Evolutionary conservation across 92 coral and sea anemone species (phyloP), one percentile per base, ranked within the genome.

Genomic region (Blastomussa wellsi): DNA sequence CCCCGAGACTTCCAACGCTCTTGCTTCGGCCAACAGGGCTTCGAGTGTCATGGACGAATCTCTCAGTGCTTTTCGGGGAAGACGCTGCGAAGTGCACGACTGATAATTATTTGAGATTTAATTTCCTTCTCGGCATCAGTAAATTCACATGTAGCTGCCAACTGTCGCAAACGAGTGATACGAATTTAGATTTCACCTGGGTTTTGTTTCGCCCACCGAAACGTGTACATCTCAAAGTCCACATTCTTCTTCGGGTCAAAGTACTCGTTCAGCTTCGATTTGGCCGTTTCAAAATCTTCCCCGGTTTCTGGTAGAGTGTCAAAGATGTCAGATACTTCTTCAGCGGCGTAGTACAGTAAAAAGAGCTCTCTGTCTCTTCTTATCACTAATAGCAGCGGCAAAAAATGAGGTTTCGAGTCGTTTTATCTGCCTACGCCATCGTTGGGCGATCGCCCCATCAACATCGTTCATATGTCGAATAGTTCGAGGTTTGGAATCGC

Each of bases 121-220:
- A n/a, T n/a, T n/a, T n/a, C n/a, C n/a, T n/a, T n/a, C n/a, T n/a
- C n/a, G n/a, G n/a, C n/a, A n/a, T 81, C 77, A 48, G 26, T 14
- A 22, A 64, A 80, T 41, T 80, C 84, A 69, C 84, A 80, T 35
- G 84, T 28, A 39, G 65, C 84, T 39, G 75, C 75, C 42, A 80
- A 80, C 65, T 80, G 76, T 60, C 65, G 22, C 65, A 80, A 35
- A 5, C 76, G 84, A 65, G 75, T 80, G 76, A 80, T 65, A 65
- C 44, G 36, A 39, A 39, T 65, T 80, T 65, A 80, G 60, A 62
- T 65, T 66, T 80, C 62, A 66, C 59, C 76, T 66, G 75, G 29
- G 76, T 48, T 52, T 68, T 53, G 60, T 20, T 53, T 53, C 26
- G 60, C 60, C 7, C 19, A 24, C 60, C n/a, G 5, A 53, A 53